A percentile compares a stretch with the other conserved stretches of the same genome.
Conservation (phyloP, 2,888 invertebrate species). For the Microctonus brassicae region DNA sequence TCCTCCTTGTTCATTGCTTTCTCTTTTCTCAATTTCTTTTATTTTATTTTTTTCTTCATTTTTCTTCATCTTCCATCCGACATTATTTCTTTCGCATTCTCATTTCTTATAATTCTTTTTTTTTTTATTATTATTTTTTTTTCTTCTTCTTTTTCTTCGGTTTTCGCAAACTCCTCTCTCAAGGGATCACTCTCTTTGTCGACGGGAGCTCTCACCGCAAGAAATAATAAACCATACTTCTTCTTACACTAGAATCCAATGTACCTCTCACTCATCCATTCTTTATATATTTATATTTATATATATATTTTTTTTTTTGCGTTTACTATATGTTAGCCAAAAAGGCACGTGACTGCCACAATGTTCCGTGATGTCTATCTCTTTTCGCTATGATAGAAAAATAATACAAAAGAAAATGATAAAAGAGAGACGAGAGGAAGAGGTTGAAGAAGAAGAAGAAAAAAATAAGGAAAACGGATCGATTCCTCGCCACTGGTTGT, state of each 20-base stretch:
- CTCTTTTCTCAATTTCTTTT: neutral
- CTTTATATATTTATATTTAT: too few relatives aligned
- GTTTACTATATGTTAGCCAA: neutral
- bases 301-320: too few relatives aligned
- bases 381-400: neutral
- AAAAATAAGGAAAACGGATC: conserved; percentile 15
- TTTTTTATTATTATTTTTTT: conserved; percentile 11
- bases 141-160: too few relatives aligned
- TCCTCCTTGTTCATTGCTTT: conserved; percentile 4
- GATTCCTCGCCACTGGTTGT: conserved; percentile 12
- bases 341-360: conserved; percentile 23
- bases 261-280: neutral
- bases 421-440: neutral
- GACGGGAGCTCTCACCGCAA: conserved; percentile 17
- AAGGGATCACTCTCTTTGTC: conserved; percentile 14
- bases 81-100: conserved; percentile 23
- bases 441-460: neutral
- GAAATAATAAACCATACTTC: conserved; percentile 28
- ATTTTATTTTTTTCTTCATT: conserved; percentile 12
- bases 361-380: conserved; percentile 18
- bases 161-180: conserved; percentile 9
- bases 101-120: neutral
- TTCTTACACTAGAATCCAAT: conserved; percentile 1
- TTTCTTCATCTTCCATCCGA: conserved; percentile 28
- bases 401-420: neutral